Evolutionary conservation across 2,888 invertebrate genomes (phyloP), one percentile per base, ranked within the genome.

Genomic region (Lysandra coridon): DNA sequence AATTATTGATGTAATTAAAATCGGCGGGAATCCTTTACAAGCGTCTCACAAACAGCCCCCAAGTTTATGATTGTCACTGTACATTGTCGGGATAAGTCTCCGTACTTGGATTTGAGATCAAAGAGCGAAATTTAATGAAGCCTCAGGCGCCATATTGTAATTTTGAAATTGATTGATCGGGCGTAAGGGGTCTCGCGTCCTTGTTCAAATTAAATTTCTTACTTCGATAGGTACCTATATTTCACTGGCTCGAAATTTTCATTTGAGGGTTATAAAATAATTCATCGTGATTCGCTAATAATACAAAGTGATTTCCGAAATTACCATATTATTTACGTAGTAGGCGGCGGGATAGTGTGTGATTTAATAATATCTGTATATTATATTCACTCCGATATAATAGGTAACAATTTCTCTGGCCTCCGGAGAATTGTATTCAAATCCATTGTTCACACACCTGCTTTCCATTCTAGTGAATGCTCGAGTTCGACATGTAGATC

Each of bases 71-170:
- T 76, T 76, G 76, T 76, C 76, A 57, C 49, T 57, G 53, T 76
- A 76, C 76, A 57, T 57, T 76, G 76, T 76, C n/a, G 10, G 33
- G 76, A 76, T 76, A 76, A 57, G 76, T 53, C 69, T 53, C 76
- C 30, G 76, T 76, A 76, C 76, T 76, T 53, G 73, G 79, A 80
- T 73, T 79, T 77, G 78, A 83, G 85, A 88, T 88, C 87, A 87
- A 88, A 88, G 87, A 81, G 84, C 83, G 85, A 84, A 86, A 85
- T 88, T 86, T 88, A 88, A 88, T 88, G 88, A 88, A 86, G 83
- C 83, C 83, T 73, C 77, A 73, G 73, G 78, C 74, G 73, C 78
- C 80, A 81, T 81, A 80, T 79, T 62, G 77, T 69, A 76, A 76
- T 76, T 37, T 76, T 76, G 57, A 76, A 76, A 76, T 49, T 78